These are phyloP conservation scores for Chloropsis hardwickii DNA, from an alignment of 2,113 vertebrate genomes.

Conservation along the genomic window DNA sequence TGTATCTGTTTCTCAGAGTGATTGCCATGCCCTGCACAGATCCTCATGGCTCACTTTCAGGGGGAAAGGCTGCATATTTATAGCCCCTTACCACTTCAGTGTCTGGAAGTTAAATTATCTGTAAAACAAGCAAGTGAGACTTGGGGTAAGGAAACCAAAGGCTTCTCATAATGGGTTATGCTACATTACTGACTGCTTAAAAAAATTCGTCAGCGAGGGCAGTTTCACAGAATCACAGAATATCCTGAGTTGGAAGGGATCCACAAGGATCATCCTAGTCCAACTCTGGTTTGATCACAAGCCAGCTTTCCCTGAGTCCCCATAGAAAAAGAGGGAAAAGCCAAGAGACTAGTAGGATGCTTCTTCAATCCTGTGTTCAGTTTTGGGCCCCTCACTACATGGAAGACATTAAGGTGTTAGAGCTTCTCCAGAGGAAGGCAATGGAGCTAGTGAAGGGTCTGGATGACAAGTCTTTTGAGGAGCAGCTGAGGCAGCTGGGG, in stretches of 20 bases:
- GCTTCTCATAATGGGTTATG: background rate
- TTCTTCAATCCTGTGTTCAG: background rate
- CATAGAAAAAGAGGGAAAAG: background rate
- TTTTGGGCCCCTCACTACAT: background rate
- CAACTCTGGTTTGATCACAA: background rate
- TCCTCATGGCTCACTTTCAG: background rate
- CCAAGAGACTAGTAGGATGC: background rate
- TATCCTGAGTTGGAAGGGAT: background rate
- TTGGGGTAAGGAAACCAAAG: background rate
- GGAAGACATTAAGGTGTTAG: background rate
- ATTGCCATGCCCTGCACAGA: background rate
- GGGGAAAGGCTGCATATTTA: background rate
- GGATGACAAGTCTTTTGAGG: background rate
- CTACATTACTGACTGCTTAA: background rate
- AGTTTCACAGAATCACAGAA: background rate
- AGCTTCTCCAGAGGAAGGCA: background rate
- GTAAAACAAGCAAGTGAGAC: background rate
- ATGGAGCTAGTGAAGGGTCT: background rate
- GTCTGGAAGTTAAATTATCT: background rate
- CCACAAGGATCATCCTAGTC: background rate
- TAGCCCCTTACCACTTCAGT: background rate
- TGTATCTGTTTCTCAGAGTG: rapidly evolving
- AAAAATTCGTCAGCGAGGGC: background rate
- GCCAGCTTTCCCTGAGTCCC: background rate
- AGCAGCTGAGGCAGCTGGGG: background rate